Percentiles rank a stretch among this genome's conserved stretches.
These are phyloP conservation scores for Drosophila sturtevanti DNA, from an alignment of 1,140 invertebrate genomes.

Conservation along the genomic window DNA sequence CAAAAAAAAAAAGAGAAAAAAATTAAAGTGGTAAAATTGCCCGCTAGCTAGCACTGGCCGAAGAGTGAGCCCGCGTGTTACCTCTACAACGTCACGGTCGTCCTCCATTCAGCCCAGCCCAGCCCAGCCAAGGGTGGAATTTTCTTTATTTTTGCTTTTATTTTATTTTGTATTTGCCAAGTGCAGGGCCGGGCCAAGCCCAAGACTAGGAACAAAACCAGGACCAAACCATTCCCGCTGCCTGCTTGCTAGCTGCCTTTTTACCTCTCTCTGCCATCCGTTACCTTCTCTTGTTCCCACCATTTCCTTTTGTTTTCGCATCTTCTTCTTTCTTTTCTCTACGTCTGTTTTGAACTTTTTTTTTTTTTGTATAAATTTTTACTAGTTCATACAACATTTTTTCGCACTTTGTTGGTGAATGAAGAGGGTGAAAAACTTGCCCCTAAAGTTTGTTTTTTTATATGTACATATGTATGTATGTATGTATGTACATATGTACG, in stretches of 20 bases:
- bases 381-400: conserved; percentile 37
- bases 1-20: not conserved
- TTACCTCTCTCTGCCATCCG: conserved; percentile 8
- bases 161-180: conserved; percentile 32
- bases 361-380: conserved; percentile 10
- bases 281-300: conserved; percentile 43
- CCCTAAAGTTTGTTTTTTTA: not conserved
- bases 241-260: not conserved
- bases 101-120: not conserved
- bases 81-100: conserved; percentile 34
- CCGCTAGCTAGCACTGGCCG: conserved; percentile 38
- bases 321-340: conserved; percentile 12
- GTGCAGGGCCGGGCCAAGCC: conserved; percentile 57
- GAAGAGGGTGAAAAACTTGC: not conserved
- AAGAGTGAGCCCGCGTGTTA: conserved; percentile 4
- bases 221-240: conserved; percentile 10
- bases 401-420: conserved; percentile 30
- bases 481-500: not conserved
- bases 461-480: not conserved
- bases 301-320: conserved; percentile 60
- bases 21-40: conserved; percentile 71
- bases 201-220: not conserved
- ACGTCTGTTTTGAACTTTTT: conserved; percentile 10
- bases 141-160: conserved; percentile 28
- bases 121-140: conserved; percentile 64